Percentiles rank a stretch among this genome's conserved stretches.
These are phyloP conservation scores for Gonatopus flavifemur DNA, from an alignment of 1,140 invertebrate genomes.

Conservation along the genomic window DNA sequence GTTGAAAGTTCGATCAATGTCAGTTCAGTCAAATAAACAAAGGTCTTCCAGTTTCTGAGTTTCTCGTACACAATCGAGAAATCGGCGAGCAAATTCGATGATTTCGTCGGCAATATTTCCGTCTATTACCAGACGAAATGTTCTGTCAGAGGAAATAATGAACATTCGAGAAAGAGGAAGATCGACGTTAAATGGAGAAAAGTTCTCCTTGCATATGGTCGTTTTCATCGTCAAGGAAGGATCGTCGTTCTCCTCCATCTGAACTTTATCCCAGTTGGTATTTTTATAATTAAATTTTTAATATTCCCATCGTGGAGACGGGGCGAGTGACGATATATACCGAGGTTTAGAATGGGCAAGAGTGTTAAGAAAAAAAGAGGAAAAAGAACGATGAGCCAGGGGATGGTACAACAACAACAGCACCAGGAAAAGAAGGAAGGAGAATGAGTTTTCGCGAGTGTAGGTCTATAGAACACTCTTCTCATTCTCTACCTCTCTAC, in stretches of 20 bases:
- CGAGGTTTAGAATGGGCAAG: too few species aligned
- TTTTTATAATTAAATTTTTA: slow-evolving; percentile 35
- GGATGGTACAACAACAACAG: slow-evolving; percentile 1
- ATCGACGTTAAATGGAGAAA: neutral
- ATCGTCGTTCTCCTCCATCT: neutral
- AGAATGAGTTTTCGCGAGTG: slow-evolving; percentile 30
- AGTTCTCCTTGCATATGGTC: neutral
- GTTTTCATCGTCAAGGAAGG: neutral
- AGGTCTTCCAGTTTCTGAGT: too few species aligned
- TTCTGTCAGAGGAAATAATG: too few species aligned
- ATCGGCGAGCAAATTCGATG: too few species aligned
- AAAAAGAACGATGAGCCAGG: neutral
- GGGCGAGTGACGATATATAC: slow-evolving; percentile 14
- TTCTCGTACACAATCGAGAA: too few species aligned
- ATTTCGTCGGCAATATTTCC: too few species aligned
- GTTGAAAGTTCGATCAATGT: too few species aligned
- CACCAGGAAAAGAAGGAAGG: neutral
- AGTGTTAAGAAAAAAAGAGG: slow-evolving; percentile 19
- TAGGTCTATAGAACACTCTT: slow-evolving; percentile 7
- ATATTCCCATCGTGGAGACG: slow-evolving; percentile 23
- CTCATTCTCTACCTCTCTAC: slow-evolving; percentile 10
- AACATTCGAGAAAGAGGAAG: neutral
- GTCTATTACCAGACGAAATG: too few species aligned
- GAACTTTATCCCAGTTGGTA: slow-evolving; percentile 7
- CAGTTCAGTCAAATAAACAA: too few species aligned